Evolutionary conservation across 2,113 vertebrate species (phyloP), one percentile per base, ranked within the genome.

Genomic region (Daboia siamensis): DNA sequence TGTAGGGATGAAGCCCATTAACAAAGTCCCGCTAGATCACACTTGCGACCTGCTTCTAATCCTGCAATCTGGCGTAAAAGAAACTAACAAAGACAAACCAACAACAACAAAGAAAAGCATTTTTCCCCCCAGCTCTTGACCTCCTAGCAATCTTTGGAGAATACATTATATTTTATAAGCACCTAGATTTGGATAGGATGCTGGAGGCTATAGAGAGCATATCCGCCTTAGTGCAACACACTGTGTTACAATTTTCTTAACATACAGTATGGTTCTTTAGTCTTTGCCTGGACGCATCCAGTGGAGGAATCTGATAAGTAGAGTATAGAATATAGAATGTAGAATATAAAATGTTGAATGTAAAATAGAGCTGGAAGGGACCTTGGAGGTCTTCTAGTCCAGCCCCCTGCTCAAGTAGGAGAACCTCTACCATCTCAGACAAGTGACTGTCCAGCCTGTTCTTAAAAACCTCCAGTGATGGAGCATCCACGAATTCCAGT

Each of bases 81-180:
- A 69, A n/a, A 10, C 29, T 29, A n/a, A 69, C 61, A 69, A 69
- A n/a, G 29, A 69, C 61, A 69, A 69, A 69, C 61, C 29, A 13
- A 13, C 0, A 0, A 13, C 0, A 0, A n/a, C n/a, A n/a, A n/a
- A n/a, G n/a, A 64, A 64, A 64, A 64, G 26, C 29, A n/a, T 64
- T 29, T 4, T 23, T 6, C 4, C 1, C 23, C 21, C 23, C 61
- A 64, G 61, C 61, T 64, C 61, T 64, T n/a, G 61, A 69, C 12
- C 13, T 69, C 61, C 12, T n/a, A 10, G 57, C 1, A 11, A n/a
- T 13, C 59, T 48, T 48, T 48, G n/a, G 61, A n/a, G 61, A 69
- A 69, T 15, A 15, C 29, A n/a, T 69, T 15, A n/a, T n/a, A 15
- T 69, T 69, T 69, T 69, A 69, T 69, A n/a, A 69, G 61, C 13